These are phyloP conservation scores for Oreotrochilus melanogaster DNA, from an alignment of 2,113 vertebrate species.

Conservation along the genomic window DNA sequence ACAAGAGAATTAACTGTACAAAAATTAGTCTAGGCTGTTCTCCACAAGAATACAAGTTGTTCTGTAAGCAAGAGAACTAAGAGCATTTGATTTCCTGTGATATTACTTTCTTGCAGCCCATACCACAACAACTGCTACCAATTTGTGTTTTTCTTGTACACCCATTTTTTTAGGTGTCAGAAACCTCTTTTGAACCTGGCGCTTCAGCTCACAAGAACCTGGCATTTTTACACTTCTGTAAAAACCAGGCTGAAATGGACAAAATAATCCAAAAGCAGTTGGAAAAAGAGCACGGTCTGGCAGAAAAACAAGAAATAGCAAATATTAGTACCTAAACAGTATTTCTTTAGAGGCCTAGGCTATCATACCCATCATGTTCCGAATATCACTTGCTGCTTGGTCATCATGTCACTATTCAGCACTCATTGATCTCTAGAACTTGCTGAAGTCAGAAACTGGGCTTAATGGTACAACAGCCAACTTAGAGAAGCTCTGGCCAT, in stretches of 20 bases:
- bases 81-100: background rate
- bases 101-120: background rate
- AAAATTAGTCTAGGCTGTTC: constrained; percentile 4
- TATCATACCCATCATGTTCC: background rate
- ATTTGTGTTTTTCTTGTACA: background rate
- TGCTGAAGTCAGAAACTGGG: background rate
- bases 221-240: background rate
- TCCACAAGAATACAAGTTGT: constrained; percentile 34
- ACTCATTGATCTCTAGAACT: background rate
- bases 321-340: background rate
- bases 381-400: background rate
- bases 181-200: background rate
- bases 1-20: background rate
- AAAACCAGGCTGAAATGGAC: background rate
- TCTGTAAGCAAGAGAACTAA: background rate
- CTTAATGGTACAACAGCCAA: background rate
- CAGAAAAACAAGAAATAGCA: background rate
- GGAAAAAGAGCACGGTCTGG: background rate
- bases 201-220: background rate
- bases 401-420: background rate
- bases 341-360: background rate
- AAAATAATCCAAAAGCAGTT: background rate
- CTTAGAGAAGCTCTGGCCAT: background rate
- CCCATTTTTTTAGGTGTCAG: background rate
- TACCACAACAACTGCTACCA: constrained; percentile 1